Evolutionary conservation across 1,140 invertebrate species (phyloP).

Genomic region (Dinothrombium tinctorium): DNA sequence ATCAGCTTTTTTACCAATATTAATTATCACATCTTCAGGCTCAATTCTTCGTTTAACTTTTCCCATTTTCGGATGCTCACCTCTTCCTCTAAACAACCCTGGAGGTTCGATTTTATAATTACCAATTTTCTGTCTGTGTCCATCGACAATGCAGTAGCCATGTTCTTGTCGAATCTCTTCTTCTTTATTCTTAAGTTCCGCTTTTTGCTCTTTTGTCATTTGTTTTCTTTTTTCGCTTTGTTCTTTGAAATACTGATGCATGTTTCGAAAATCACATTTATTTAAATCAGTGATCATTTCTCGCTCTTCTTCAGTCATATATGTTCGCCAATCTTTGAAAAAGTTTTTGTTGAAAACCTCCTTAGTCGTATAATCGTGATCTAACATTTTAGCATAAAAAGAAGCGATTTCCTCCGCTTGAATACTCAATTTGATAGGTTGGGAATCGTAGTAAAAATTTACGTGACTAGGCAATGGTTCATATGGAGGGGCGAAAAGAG

Average conservation of each 20-base stretch:
- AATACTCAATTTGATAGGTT: conserved; percentile 51
- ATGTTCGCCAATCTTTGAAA: conserved; percentile 48
- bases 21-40: conserved; percentile 92
- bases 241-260: conserved; percentile 57
- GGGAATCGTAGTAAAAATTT: conserved; percentile 80
- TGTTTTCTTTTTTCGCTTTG: conserved; percentile 50
- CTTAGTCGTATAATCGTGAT: conserved; percentile 95
- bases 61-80: conserved; percentile 99
- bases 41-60: conserved; percentile 72
- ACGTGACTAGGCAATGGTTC: conserved; percentile 68
- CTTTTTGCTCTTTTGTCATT: conserved; percentile 68
- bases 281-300: conserved; percentile 53
- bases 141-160: conserved; percentile 87
- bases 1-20: conserved; percentile 77
- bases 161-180: conserved; percentile 72
- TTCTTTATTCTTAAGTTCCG: conserved; percentile 62
- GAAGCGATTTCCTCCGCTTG: conserved; percentile 85
- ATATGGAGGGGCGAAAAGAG: conserved; percentile 85
- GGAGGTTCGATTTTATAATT: conserved; percentile 98
- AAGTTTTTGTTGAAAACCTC: conserved; percentile 91
- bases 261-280: conserved; percentile 88
- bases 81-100: conserved; percentile 77
- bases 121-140: conserved; percentile 95
- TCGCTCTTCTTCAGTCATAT: conserved; percentile 61
- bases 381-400: conserved; percentile 94